Evolutionary conservation across 2,888 invertebrate genomes (phyloP).

Genomic region (Stenoptilia bipunctidactyla): DNA sequence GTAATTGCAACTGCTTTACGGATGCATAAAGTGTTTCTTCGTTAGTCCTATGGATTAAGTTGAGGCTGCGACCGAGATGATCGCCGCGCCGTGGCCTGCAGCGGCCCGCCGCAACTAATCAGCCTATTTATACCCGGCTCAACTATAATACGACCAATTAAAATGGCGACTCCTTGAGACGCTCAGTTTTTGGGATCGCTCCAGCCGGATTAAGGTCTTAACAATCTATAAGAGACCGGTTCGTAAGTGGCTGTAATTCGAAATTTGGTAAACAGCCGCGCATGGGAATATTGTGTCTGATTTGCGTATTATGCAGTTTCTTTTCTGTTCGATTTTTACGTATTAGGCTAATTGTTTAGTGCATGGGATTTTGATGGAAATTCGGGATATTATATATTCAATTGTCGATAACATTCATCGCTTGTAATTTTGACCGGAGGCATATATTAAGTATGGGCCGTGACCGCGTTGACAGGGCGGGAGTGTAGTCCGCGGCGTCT

Average conservation of each 20-base stretch:
- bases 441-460: slow-evolving; percentile 44
- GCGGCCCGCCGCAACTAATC: slow-evolving; percentile 56
- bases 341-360: slow-evolving; percentile 10
- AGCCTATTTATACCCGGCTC: slow-evolving; percentile 68
- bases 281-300: too few species aligned
- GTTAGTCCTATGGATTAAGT: background rate
- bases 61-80: slow-evolving; percentile 16
- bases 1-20: slow-evolving; percentile 1
- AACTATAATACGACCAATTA: slow-evolving; percentile 65
- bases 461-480: slow-evolving; percentile 62
- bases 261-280: too few species aligned
- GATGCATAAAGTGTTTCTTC: slow-evolving; percentile 1
- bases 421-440: slow-evolving; percentile 51
- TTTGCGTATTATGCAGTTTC: too few species aligned
- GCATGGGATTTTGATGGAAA: slow-evolving; percentile 45
- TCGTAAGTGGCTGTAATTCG: too few species aligned
- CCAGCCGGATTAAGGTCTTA: slow-evolving; percentile 45
- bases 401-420: slow-evolving; percentile 52
- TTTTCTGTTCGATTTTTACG: too few species aligned
- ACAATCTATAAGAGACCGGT: too few species aligned
- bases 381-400: slow-evolving; percentile 43
- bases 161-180: slow-evolving; percentile 65
- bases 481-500: slow-evolving; percentile 43
- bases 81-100: slow-evolving; percentile 16
- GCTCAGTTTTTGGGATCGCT: slow-evolving; percentile 65